phyloP scores from a whole-genome alignment of 2,888 invertebrate species.

The Phortica magna region DNA sequence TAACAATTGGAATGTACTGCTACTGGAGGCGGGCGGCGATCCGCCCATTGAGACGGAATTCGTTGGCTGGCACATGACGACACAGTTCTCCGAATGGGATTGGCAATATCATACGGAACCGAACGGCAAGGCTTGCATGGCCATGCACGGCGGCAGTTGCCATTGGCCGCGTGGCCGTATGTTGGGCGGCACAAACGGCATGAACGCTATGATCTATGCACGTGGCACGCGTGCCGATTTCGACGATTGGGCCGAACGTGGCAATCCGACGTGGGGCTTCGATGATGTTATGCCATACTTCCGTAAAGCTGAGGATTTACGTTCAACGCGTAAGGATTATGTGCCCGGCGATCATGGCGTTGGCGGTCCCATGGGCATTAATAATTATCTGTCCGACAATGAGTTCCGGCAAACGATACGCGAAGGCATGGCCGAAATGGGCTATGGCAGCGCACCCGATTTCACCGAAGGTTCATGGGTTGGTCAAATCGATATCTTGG shows the following conservation, averaged over 20 bases:
- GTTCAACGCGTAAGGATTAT: slow-evolving; percentile 73
- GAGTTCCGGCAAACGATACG: slow-evolving; percentile 84
- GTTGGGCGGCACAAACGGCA: slow-evolving; percentile 83
- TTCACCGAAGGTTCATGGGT: slow-evolving; percentile 90
- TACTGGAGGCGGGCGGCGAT: slow-evolving; percentile 89
- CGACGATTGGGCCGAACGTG: slow-evolving; percentile 82
- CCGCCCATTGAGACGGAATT: slow-evolving; percentile 79
- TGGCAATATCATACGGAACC: slow-evolving; percentile 76
- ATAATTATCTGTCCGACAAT: slow-evolving; percentile 85
- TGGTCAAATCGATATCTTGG: slow-evolving; percentile 91
- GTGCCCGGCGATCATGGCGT: slow-evolving; percentile 80
- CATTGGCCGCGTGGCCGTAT: slow-evolving; percentile 82
- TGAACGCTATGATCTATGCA: slow-evolving; percentile 84
- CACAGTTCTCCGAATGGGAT: slow-evolving; percentile 76
- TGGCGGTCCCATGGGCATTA: slow-evolving; percentile 81
- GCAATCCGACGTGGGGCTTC: slow-evolving; percentile 85
- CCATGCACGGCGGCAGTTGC: slow-evolving; percentile 77
- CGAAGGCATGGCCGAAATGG: slow-evolving; percentile 88
- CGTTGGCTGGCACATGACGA: slow-evolving; percentile 76
- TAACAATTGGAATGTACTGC: slow-evolving; percentile 85
- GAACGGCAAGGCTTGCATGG: slow-evolving; percentile 75
- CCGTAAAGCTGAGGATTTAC: slow-evolving; percentile 87
- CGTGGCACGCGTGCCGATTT: slow-evolving; percentile 84
- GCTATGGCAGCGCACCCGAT: slow-evolving; percentile 87
- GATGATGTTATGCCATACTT: slow-evolving; percentile 89